Evolutionary conservation across 2,888 invertebrate genomes (phyloP), one percentile per base, ranked within the genome.

Genomic region (Anoplius nigerrimus): DNA sequence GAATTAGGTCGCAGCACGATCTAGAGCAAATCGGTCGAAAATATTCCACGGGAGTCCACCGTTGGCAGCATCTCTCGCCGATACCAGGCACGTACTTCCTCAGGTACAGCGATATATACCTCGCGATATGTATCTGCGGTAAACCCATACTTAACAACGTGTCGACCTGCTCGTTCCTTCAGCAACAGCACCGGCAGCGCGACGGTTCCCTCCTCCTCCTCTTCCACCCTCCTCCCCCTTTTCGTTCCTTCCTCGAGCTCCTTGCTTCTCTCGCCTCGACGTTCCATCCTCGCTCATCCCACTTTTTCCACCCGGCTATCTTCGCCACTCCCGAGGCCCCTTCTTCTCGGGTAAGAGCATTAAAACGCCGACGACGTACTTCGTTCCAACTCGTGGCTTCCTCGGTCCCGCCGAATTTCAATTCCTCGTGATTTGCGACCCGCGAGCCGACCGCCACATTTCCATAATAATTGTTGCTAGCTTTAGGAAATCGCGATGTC

Each of bases 101-200:
- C 67, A 58, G 62, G 57, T 69, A 74, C 72, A 76, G 74, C 74
- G 72, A 78, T 78, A 78, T 78, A 78, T 74, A 76, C 78, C 67
- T 72, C 71, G 75, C 72, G 83, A 83, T 83, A 78, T 77, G 78
- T 79, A 83, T 83, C 83, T 80, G 74, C 80, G 71, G 76, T 82
- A 76, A 83, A 83, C 82, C 82, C 81, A 78, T 81, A 82, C 82
- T 82, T 82, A 82, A 80, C 81, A 82, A 72, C 79, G 76, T 78
- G 78, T 78, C 78, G 75, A 73, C 69, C 65, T 62, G 72, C 73
- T 73, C 74, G 73, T 79, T 74, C 45, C 72, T 66, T 48, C 67
- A 53, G 61, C 66, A 72, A 64, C 53, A 59, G 58, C 71, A 71
- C 66, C 45, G 3, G 18, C 24, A 16, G 18, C 15, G 34, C 42